A percentile compares a stretch with the other conserved stretches of the same genome.
Conservation (phyloP, 1,140 invertebrate genomes). For the Drosophila dunni region DNA sequence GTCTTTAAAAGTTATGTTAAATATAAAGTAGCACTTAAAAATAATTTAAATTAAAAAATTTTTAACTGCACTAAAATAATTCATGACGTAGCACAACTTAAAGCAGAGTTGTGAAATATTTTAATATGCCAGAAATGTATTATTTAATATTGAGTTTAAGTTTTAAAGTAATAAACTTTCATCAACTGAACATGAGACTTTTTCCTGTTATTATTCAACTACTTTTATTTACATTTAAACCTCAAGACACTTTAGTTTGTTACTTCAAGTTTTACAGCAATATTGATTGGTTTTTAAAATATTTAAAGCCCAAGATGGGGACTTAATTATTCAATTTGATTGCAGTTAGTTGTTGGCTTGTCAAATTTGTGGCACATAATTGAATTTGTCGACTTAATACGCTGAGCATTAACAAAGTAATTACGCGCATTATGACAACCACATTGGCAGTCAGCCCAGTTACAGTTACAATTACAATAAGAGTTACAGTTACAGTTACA, state of each 20-base stretch:
- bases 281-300: constrained; percentile 11
- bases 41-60: no score
- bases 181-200: no score
- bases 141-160: no score
- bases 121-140: no score
- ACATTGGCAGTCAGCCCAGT: constrained; percentile 42
- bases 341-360: constrained; percentile 8
- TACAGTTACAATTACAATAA: constrained; percentile 41
- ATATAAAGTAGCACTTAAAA: no score
- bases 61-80: no score
- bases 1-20: no score
- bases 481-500: constrained; percentile 12
- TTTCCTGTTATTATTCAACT: no score
- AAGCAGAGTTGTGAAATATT: no score
- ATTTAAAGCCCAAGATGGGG: constrained; percentile 9
- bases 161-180: no score
- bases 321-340: constrained; percentile 32
- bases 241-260: neutral
- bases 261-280: constrained; percentile 15
- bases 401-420: constrained; percentile 78
- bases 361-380: constrained; percentile 55
- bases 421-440: constrained; percentile 75
- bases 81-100: no score
- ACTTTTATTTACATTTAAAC: no score
- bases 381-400: constrained; percentile 72